Percentiles rank a stretch among this genome's conserved stretches.
phyloP scores from a whole-genome alignment of 1,140 invertebrate species.

The Prorops nasuta region DNA sequence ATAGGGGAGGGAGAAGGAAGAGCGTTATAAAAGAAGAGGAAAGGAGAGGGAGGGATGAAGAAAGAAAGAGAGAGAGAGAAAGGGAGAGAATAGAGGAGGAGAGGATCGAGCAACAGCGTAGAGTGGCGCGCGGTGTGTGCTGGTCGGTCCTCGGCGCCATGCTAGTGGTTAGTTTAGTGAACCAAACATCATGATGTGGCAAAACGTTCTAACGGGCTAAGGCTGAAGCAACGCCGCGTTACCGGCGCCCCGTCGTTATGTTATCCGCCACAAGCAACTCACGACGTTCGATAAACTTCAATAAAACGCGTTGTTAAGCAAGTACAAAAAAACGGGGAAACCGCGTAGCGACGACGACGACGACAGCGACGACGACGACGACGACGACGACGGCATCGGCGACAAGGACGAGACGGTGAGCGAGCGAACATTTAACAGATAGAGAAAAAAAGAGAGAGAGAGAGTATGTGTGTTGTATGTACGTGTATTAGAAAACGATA shows the following conservation, averaged over 20 bases:
- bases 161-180: conserved; percentile 57
- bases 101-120: conserved; percentile 33
- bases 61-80: no score
- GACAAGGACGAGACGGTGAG: not conserved
- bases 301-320: conserved; percentile 26
- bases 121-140: conserved; percentile 32
- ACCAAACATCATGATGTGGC: conserved; percentile 59
- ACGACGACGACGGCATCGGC: not conserved
- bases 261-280: conserved; percentile 34
- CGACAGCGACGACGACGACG: not conserved
- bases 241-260: conserved; percentile 45
- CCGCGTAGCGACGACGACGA: not conserved
- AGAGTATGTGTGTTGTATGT: not conserved
- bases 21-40: no score
- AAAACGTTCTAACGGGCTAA: conserved; percentile 49
- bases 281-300: conserved; percentile 42
- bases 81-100: no score
- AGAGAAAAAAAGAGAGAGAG: conserved; percentile 13
- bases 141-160: conserved; percentile 54
- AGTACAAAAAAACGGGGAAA: not conserved
- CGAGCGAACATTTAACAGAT: no score
- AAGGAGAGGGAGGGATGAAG: no score
- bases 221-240: conserved; percentile 39
- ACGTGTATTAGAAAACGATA: no score
- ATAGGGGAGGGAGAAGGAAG: conserved; percentile 2